Base-by-base conservation (phyloP, 2,888 invertebrate species). In the Cheilosia vernalis region DNA sequence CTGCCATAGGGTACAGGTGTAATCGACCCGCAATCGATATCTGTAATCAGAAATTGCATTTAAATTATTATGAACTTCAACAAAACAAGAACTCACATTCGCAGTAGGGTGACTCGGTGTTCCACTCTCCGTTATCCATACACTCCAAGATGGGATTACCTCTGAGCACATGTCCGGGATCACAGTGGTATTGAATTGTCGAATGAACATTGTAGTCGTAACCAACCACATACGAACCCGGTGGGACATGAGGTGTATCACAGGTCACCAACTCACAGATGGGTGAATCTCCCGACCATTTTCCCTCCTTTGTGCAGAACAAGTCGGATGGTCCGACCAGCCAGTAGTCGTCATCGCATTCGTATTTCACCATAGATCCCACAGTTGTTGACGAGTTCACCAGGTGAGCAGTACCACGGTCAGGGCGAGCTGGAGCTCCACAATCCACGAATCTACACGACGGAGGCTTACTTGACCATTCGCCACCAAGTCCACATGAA, bases 201-300 rank as follows among this genome's bases (percentile, higher is more conserved):
- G 97, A 97, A 91, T 97, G 97, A 0, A 98, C 95, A 90, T 97
- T 97, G 90, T 97, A 95, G 90, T 97, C 97, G 90, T 97, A 97
- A 0, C 97, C 97, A 19, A 97, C 96, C 80, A 98, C 97, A 91
- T 95, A 97, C 9, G 97, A 96, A 7, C 97, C 97, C 0, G 95
- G 93, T 0, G 97, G 97, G 0, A 97, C 96, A 89, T 97, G 95
- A 0, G 98, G 98, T 87, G 97, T 96, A 42, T 96, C 95, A 90
- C 98, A 98, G 0, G 96, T 95, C 78, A 97, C 97, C 89, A 97
- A 91, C 93, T 97, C 96, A 91, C 98, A 98, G n/a, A 95, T 94
- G 0, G 97, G 97, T 61, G 96, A 95, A 89, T 96, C 95, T 49
- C 96, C 95, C 0, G 96, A 96, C 97, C 97, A 98, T 90, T 96